Percentiles rank a stretch among this genome's conserved stretches.
Evolutionary conservation across 2,888 invertebrate species (phyloP).

Genomic region (Temnothorax rugatulus): DNA sequence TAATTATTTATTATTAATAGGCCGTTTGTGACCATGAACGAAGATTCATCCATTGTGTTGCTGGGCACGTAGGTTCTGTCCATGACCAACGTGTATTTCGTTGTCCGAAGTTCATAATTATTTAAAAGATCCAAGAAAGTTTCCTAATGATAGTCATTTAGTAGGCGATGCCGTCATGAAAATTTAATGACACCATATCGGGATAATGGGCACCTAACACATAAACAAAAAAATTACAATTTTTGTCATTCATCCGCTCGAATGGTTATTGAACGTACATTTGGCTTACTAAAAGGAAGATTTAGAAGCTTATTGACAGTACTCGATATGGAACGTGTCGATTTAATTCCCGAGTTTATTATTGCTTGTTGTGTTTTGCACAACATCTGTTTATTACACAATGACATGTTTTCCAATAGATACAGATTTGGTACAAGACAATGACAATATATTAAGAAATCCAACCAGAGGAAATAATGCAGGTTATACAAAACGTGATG

Average conservation of each 20-base stretch:
- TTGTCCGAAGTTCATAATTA: neutral
- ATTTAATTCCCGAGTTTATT: conserved; percentile 1
- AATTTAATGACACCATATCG: neutral
- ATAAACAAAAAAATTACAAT: conserved; percentile 4
- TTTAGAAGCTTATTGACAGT: neutral
- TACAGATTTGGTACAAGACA: neutral
- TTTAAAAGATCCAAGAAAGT: neutral
- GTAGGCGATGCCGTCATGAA: conserved; percentile 1
- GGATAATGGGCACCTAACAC: neutral
- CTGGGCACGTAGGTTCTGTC: conserved; percentile 2
- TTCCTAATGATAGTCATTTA: neutral
- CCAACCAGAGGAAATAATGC: conserved; percentile 2
- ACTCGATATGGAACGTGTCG: neutral
- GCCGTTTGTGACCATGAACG: neutral
- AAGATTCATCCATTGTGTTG: neutral
- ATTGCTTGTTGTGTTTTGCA: neutral
- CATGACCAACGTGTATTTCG: conserved; percentile 10
- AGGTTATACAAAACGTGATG: neutral
- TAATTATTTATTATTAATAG: conserved; percentile 8
- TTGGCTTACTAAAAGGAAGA: neutral
- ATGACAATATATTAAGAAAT: neutral
- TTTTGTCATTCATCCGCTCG: neutral
- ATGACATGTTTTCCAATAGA: neutral
- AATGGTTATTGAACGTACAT: neutral
- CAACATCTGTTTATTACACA: neutral